Conservation (phyloP, 2,797 vertebrate species). For the Taeniopygia guttata region DNA sequence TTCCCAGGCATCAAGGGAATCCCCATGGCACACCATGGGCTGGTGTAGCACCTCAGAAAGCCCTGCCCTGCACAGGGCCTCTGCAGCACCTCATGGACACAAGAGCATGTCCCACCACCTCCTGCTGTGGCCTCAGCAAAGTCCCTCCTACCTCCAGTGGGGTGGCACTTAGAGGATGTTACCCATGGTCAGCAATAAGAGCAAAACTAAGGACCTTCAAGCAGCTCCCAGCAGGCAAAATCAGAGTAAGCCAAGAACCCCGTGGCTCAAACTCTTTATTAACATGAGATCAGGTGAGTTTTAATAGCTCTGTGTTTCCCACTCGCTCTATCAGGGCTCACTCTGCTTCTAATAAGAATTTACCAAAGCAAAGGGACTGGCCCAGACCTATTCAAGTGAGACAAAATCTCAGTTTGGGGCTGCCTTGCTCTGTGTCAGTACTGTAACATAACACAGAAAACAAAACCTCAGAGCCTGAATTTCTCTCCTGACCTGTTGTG, state of each 20-base stretch:
- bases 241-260: not conserved
- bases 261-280: not conserved
- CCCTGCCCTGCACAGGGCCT: not conserved
- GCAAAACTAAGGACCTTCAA: not conserved
- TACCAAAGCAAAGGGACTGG: not conserved
- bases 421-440: not conserved
- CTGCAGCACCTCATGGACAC: not conserved
- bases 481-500: not conserved
- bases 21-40: not conserved
- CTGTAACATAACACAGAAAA: not conserved
- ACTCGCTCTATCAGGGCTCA: not conserved
- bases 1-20: accelerated
- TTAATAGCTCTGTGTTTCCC: not conserved
- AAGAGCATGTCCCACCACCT: not conserved
- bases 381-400: not conserved
- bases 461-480: not conserved
- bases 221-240: not conserved
- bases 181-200: not conserved
- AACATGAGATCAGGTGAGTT: not conserved
- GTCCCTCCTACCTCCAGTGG: accelerated
- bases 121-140: not conserved
- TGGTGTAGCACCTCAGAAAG: not conserved
- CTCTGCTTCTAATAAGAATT: not conserved
- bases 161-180: not conserved
- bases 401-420: not conserved